A percentile compares a stretch with the other conserved stretches of the same genome.
These are phyloP conservation scores for Drosophila mulleri DNA, from an alignment of 2,888 invertebrate genomes.

Conservation along the genomic window DNA sequence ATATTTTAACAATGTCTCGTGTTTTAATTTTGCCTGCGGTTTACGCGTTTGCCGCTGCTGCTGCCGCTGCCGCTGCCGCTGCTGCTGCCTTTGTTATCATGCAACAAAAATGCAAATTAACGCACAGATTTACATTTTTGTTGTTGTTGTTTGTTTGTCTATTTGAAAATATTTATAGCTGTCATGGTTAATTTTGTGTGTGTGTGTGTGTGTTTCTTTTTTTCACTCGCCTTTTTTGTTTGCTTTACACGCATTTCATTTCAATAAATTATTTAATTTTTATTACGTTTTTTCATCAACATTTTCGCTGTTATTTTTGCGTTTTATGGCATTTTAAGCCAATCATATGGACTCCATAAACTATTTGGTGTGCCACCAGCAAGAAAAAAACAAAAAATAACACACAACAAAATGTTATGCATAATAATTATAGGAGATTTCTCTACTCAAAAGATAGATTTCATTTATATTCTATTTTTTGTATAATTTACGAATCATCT, in stretches of 20 bases:
- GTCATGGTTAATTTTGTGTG: slow-evolving; percentile 50
- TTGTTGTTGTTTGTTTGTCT: slow-evolving; percentile 39
- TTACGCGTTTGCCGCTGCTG: slow-evolving; percentile 43
- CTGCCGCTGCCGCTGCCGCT: slow-evolving; percentile 26
- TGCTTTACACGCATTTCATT: slow-evolving; percentile 53
- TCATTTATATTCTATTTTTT: background rate
- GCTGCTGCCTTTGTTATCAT: slow-evolving; percentile 58
- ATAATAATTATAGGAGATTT: background rate
- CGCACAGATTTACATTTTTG: slow-evolving; percentile 59
- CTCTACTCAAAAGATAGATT: background rate
- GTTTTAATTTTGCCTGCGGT: slow-evolving; percentile 68
- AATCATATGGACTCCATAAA: slow-evolving; percentile 57
- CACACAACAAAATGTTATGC: background rate
- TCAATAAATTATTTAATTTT: slow-evolving; percentile 74
- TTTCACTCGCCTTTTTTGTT: slow-evolving; percentile 32
- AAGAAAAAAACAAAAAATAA: background rate
- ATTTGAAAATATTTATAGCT: slow-evolving; percentile 75
- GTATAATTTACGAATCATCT: background rate
- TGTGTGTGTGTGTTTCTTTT: slow-evolving; percentile 1
- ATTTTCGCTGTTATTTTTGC: slow-evolving; percentile 7
- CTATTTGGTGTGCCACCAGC: slow-evolving; percentile 29
- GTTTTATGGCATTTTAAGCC: slow-evolving; percentile 60
- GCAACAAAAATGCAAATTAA: slow-evolving; percentile 81
- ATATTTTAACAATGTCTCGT: slow-evolving; percentile 75
- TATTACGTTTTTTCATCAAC: slow-evolving; percentile 26